These are phyloP conservation scores for Nomada hirtipes DNA, from an alignment of 2,888 invertebrate genomes.

Conservation along the genomic window DNA sequence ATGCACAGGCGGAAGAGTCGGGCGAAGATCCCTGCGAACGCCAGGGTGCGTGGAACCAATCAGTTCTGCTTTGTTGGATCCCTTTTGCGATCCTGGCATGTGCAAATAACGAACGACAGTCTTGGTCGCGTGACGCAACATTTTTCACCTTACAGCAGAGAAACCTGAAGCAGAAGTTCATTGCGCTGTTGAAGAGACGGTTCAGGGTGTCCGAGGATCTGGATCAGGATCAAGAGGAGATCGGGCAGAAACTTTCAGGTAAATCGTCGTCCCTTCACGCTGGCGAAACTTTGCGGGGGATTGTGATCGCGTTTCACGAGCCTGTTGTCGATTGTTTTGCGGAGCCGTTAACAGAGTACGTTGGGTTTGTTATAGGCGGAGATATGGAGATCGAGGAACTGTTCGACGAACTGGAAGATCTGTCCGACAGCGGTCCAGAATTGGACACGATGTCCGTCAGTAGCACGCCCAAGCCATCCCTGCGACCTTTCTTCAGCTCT, in stretches of 20 bases:
- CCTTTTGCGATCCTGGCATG: not conserved
- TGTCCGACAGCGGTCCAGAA: constrained; percentile 98
- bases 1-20: constrained; percentile 85
- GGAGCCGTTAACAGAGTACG: constrained; percentile 32
- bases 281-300: not conserved
- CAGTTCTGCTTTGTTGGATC: constrained; percentile 25
- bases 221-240: constrained; percentile 86
- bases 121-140: too few species aligned
- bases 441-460: constrained; percentile 98
- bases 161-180: constrained; percentile 98
- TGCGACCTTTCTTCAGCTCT: constrained; percentile 97
- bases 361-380: constrained; percentile 85
- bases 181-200: constrained; percentile 93
- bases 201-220: constrained; percentile 97
- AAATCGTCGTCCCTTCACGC: constrained; percentile 35
- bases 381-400: constrained; percentile 97
- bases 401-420: constrained; percentile 97
- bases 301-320: constrained; percentile 13
- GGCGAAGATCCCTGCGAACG: constrained; percentile 90
- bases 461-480: constrained; percentile 98
- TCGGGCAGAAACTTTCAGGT: constrained; percentile 85
- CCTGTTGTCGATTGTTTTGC: constrained; percentile 9
- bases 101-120: not conserved
- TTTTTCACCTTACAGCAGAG: constrained; percentile 88
- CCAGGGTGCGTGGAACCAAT: constrained; percentile 85